Evolutionary conservation across 2,797 vertebrate species (phyloP), one percentile per base, ranked within the genome.

Genomic region (Miichthys miiuy): DNA sequence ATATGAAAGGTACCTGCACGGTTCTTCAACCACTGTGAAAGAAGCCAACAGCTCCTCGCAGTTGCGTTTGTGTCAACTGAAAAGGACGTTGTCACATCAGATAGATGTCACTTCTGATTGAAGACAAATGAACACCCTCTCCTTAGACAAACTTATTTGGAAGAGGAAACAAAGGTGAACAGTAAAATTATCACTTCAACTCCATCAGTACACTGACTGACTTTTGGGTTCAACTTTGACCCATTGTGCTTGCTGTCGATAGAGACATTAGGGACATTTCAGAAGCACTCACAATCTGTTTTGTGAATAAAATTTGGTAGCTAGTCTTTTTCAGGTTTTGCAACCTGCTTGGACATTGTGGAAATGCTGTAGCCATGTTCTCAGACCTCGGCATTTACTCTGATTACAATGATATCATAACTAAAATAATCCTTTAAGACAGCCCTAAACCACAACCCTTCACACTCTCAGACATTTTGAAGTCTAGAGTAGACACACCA

Each of bases 301-400:
- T 55, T 25, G 4, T 46, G 44, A 69, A 76, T 55, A 44, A 82
- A 58, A 38, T 38, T 38, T 25, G n/a, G 17, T 1, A 6, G 47
- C 42, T 50, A 46, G 72, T 55, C 17, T 68, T 34, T 9, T 34
- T 38, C 34, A 38, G 25, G 18, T 47, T 48, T 79, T 47, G 42
- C 14, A 12, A n/a, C 61, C 68, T 30, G 20, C 46, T 25, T 48
- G 18, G 30, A 44, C 8, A 10, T 21, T 62, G 47, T 30, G 63
- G n/a, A 64, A 63, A 68, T 27, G 10, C 20, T 21, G 21, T 18
- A n/a, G 46, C 44, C 47, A 65, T 25, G 13, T 47, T 58, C 41
- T 57, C 34, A 68, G 25, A 66, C 52, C 48, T 70, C 51, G 9
- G 48, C 16, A 8, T 74, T 79, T 75, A 20, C 50, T 34, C n/a